These are phyloP conservation scores for Neoseiulus cucumeris DNA, from an alignment of 1,140 invertebrate genomes.

Conservation along the genomic window DNA sequence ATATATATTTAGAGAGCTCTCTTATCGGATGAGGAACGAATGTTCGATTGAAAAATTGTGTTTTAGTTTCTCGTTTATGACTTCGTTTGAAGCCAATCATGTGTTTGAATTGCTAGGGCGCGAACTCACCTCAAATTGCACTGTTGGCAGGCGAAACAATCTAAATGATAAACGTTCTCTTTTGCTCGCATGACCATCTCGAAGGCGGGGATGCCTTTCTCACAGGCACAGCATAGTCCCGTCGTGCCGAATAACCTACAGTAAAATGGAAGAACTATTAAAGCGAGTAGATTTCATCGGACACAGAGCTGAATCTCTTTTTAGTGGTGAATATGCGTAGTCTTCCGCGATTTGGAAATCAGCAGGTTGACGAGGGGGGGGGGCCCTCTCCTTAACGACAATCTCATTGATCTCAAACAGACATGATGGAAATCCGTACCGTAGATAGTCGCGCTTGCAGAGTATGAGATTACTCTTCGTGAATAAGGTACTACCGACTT, in stretches of 20 bases:
- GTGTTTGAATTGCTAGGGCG: not conserved
- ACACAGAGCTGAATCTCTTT: too few species aligned
- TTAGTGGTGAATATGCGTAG: too few species aligned
- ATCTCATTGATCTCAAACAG: too few species aligned
- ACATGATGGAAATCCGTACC: constrained; percentile 36
- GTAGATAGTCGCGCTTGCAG: constrained; percentile 76
- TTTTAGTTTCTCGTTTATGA: too few species aligned
- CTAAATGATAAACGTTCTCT: constrained; percentile 81
- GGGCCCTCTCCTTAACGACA: too few species aligned
- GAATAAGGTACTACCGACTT: constrained; percentile 76
- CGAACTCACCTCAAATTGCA: constrained; percentile 69
- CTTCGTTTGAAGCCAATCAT: too few species aligned
- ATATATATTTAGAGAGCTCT: too few species aligned
- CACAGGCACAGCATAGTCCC: constrained; percentile 75
- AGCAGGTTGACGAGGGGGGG: too few species aligned
- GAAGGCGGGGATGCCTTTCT: constrained; percentile 82
- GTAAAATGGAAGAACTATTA: constrained; percentile 13
- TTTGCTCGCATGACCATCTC: constrained; percentile 92
- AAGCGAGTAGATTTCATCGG: too few species aligned
- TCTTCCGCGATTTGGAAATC: too few species aligned
- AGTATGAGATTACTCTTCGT: constrained; percentile 80
- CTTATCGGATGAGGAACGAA: too few species aligned
- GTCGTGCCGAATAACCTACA: constrained; percentile 69
- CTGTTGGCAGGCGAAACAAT: constrained; percentile 88
- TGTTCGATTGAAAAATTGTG: too few species aligned